phyloP scores from a whole-genome alignment of 2,113 vertebrate genomes.

The Heloderma charlesbogerti region DNA sequence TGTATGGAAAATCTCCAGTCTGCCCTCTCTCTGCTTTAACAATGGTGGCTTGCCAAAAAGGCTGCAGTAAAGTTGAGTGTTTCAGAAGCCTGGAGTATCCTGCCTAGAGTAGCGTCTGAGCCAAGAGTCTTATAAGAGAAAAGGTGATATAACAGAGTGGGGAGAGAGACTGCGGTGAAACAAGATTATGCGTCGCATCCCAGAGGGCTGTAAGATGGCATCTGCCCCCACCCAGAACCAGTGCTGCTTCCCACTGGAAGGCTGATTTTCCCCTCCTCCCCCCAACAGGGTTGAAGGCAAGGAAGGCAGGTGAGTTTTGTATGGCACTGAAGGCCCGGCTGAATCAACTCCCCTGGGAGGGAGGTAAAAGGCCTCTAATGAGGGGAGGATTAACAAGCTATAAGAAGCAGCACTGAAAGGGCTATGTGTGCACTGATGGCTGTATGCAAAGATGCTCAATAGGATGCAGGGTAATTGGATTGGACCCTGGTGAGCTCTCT shows the following conservation, averaged over 20 bases:
- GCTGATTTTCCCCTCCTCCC: no score
- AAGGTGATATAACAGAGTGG: fast-evolving
- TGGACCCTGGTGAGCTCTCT: constrained; percentile 86
- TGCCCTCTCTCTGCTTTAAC: constrained; percentile 67
- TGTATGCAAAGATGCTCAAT: constrained; percentile 85
- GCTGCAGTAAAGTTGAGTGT: constrained; percentile 63
- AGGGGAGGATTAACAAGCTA: constrained; percentile 80
- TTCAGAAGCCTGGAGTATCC: background rate
- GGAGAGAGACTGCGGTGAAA: background rate
- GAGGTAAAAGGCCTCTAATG: constrained; percentile 86
- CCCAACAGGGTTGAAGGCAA: background rate
- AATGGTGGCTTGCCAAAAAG: constrained; percentile 64
- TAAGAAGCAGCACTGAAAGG: constrained; percentile 83
- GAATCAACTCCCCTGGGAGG: constrained; percentile 84
- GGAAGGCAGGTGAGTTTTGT: constrained; percentile 51
- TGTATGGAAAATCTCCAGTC: constrained; percentile 70
- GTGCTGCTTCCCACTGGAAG: no score
- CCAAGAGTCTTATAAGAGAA: background rate
- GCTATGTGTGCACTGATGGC: constrained; percentile 86
- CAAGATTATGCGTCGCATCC: background rate
- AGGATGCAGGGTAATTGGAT: constrained; percentile 92
- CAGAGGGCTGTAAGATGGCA: background rate
- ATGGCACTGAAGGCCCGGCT: constrained; percentile 81
- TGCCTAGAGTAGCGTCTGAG: constrained; percentile 5
- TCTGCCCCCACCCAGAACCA: no score